phyloP scores from a whole-genome alignment of 2,113 vertebrate species.

The Alethe castanea region DNA sequence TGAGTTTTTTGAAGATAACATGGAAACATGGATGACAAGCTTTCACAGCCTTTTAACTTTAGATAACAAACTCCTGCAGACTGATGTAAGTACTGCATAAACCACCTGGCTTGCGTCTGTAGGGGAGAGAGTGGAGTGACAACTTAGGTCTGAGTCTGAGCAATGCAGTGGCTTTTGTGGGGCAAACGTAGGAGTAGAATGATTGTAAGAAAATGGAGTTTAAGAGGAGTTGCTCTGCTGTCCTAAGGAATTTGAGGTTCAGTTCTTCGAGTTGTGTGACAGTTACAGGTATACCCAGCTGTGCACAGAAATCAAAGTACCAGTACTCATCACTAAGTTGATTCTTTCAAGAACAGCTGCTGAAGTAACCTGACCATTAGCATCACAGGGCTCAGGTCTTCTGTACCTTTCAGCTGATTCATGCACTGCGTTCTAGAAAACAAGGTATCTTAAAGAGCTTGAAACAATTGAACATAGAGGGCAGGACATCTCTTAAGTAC shows the following conservation, averaged over 20 bases:
- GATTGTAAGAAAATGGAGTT: neutral
- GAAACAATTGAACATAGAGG: neutral
- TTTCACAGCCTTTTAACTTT: slow-evolving; percentile 94
- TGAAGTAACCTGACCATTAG: neutral
- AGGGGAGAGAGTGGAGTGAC: neutral
- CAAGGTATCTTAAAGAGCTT: neutral
- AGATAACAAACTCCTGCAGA: slow-evolving; percentile 97
- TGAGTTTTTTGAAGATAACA: slow-evolving; percentile 99
- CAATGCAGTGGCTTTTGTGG: neutral
- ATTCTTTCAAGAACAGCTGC: neutral
- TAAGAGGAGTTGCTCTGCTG: neutral
- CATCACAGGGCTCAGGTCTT: neutral
- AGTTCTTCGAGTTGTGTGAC: neutral
- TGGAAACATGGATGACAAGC: slow-evolving; percentile 99
- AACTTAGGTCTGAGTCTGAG: neutral
- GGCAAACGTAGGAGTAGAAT: neutral
- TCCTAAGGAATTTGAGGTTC: neutral
- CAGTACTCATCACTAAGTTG: neutral
- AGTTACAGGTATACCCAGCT: neutral
- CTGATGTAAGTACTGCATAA: slow-evolving; percentile 83
- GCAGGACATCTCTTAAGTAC: neutral
- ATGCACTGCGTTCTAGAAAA: neutral
- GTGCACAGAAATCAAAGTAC: neutral
- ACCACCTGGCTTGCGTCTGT: neutral
- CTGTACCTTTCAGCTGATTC: neutral